Base-by-base conservation (phyloP, 2,113 vertebrate genomes). In the Sebastes schlegelii region DNA sequence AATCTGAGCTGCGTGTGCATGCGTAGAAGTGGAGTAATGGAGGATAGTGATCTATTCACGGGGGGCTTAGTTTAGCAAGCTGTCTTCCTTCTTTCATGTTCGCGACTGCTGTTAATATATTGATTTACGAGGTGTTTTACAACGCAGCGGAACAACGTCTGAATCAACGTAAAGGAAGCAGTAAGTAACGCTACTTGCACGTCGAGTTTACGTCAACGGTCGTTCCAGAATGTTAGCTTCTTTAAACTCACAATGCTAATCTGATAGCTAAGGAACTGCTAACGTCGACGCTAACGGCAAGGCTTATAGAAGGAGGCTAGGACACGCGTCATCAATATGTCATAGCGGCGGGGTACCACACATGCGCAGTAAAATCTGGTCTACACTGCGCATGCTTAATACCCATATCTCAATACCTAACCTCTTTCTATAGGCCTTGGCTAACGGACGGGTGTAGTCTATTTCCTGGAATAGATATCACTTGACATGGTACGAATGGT, bases 1-100 rank as follows among this genome's bases (percentile, higher is more conserved):
- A 84, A 84, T 88, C 68, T 13, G 75, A 34, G n/a, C 7, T 88
- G 74, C 91, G 85, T 90, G 90, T 61, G 26, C 84, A 77, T 91
- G 88, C 88, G 92, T 82, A 77, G 26, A 58, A 14, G 71, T 10
- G 86, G 34, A 34, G 78, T 90, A 94, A 91, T 92, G 91, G 90
- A 90, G 86, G 86, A 82, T 54, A 63, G 70, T 73, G 48, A 43
- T 74, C 65, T 61, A 40, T 62, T 86, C 72, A 75, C 49, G 16
- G 51, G 74, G 63, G 71, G 65, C 23, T 83, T 64, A 73, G 85
- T 80, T 34, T 86, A 88, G 67, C 77, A 62, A 73, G 78, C 85
- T 66, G 68, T 46, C n/a, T 72, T 67, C 54, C 81, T 21, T 74
- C 52, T 52, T 16, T 21, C 48, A 11, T 82, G 26, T 52, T 40